These are phyloP conservation scores for Percopsis transmontana DNA, from an alignment of 2,113 vertebrate species.

Conservation along the genomic window DNA sequence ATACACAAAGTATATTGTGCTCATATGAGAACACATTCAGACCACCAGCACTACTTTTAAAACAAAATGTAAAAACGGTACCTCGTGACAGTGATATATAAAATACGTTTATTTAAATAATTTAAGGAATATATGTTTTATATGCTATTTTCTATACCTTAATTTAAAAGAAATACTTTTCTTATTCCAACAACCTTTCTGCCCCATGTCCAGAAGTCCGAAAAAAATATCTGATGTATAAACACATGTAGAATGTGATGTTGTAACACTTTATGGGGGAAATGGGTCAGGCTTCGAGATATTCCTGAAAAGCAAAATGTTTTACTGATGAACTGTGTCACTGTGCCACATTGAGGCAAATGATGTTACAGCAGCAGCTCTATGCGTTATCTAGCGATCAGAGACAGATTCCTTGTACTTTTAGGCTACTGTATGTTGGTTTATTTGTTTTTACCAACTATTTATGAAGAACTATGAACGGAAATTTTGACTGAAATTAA, in stretches of 20 bases:
- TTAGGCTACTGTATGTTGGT: conserved; percentile 79
- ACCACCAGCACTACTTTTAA: conserved; percentile 85
- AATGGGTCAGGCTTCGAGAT: conserved; percentile 79
- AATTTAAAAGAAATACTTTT: conserved; percentile 78
- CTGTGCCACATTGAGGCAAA: conserved; percentile 78
- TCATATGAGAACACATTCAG: conserved; percentile 81
- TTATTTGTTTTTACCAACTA: conserved; percentile 80
- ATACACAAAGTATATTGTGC: conserved; percentile 83
- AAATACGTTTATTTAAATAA: conserved; percentile 85
- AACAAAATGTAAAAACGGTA: conserved; percentile 79
- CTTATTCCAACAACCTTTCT: conserved; percentile 78
- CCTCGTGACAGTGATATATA: conserved; percentile 82
- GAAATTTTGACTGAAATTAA: conserved; percentile 83
- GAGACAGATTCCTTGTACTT: conserved; percentile 72
- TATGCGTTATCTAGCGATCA: conserved; percentile 67
- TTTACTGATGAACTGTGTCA: conserved; percentile 82
- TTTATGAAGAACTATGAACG: conserved; percentile 81
- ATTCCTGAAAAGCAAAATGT: conserved; percentile 80
- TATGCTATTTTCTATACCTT: conserved; percentile 86
- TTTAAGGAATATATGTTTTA: conserved; percentile 87
- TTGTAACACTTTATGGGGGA: conserved; percentile 80
- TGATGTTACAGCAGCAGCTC: conserved; percentile 69
- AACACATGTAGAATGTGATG: conserved; percentile 81
- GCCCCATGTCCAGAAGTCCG: conserved; percentile 73
- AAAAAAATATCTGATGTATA: conserved; percentile 74